Conservation (phyloP, 2,797 vertebrate species). For the Hippocampus kuda region DNA sequence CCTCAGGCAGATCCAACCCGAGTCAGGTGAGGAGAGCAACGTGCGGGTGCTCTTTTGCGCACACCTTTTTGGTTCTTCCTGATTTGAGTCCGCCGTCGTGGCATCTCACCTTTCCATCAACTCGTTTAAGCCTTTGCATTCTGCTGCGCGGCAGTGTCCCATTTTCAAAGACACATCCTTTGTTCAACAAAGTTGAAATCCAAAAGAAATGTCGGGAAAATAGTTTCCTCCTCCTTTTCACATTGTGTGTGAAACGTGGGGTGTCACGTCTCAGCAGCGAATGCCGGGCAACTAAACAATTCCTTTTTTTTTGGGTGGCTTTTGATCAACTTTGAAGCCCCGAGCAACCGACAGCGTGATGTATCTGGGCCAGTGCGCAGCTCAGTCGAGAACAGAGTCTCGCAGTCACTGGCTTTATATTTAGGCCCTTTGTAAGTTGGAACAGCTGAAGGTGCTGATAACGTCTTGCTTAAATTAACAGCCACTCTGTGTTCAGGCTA, state of each 20-base stretch:
- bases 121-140: neutral
- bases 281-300: neutral
- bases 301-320: neutral
- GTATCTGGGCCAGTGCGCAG: neutral
- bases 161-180: neutral
- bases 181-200: neutral
- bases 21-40: neutral
- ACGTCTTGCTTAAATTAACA: neutral
- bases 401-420: neutral
- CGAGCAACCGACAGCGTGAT: neutral
- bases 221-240: neutral
- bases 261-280: neutral
- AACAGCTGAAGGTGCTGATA: slow-evolving; percentile 5
- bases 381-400: neutral
- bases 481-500: neutral
- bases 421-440: slow-evolving; percentile 1
- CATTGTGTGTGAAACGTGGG: neutral
- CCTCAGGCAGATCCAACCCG: too few relatives aligned
- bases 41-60: neutral
- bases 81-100: neutral
- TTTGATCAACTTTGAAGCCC: neutral
- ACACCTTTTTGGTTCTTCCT: neutral
- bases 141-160: neutral
- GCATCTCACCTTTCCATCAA: too few relatives aligned
- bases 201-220: neutral